Base-by-base conservation (phyloP, 2,113 vertebrate species). In the Nibea coibor region DNA sequence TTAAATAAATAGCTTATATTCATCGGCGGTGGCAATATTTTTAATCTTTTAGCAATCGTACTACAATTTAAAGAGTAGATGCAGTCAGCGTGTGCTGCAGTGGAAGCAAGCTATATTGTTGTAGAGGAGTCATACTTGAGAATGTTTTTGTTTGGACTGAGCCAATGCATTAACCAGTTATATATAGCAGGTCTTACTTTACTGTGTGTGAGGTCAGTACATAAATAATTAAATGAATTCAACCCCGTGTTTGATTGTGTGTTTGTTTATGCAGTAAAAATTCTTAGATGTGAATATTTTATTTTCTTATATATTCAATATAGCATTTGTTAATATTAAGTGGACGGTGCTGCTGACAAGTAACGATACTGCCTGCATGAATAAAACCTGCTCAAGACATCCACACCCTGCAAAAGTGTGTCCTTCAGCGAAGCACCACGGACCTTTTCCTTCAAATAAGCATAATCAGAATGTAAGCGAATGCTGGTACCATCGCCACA, bases 1-100 rank as follows among this genome's bases (percentile, higher is more conserved):
- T 95, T 94, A 95, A 94, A 87, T 81, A 94, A 91, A 95, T 95
- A 85, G 42, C 35, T 90, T 90, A 95, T 94, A 92, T 89, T 93
- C 86, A 94, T 90, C 81, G 76, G 92, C 80, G 69, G 91, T 81
- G 90, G 65, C 48, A 69, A 73, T 69, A 79, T 94, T 92, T 93
- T 92, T 94, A 88, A 94, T 94, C 71, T 81, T 78, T 72, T 63
- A n/a, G 58, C 39, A 4, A 82, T 80, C 64, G 72, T 77, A 73
- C 67, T 80, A 19, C 47, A 77, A 68, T 68, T 81, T 66, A 61
- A 68, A 59, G 61, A 72, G 64, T 61, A 10, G 45, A 69, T 54
- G 15, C 9, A 43, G 47, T 72, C n/a, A n/a, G 24, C 47, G 20
- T 54, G 47, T 77, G 4, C 7, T 54, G 35, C 4, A 43, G 35